These are phyloP conservation scores for Bombylius major DNA, from an alignment of 2,888 invertebrate species.

Conservation along the genomic window DNA sequence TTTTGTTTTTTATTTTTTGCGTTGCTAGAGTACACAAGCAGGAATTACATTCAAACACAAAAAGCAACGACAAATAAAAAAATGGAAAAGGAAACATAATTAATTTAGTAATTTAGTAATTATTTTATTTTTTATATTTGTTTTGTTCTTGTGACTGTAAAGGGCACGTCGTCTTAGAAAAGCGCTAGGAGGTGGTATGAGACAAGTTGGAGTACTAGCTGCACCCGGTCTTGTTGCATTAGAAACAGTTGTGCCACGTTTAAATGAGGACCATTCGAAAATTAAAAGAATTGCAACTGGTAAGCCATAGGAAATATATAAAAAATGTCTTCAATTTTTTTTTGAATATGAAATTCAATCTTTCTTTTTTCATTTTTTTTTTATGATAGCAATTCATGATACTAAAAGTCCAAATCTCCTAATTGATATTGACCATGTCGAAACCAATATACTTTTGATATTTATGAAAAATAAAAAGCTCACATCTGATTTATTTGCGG, in stretches of 20 bases:
- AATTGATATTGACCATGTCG: constrained; percentile 48
- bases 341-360: not conserved
- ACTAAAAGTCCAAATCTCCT: constrained; percentile 46
- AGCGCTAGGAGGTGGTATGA: constrained; percentile 86
- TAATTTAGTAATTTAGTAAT: too few species aligned
- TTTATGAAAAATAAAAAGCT: constrained; percentile 43
- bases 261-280: constrained; percentile 63
- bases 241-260: constrained; percentile 58
- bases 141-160: not conserved
- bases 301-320: constrained; percentile 23
- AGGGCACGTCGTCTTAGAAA: constrained; percentile 74
- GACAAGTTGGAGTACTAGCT: constrained; percentile 83
- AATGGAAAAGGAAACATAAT: too few species aligned
- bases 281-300: constrained; percentile 55
- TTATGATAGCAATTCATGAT: constrained; percentile 43
- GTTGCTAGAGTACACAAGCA: not conserved
- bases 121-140: too few species aligned
- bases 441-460: constrained; percentile 67
- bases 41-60: not conserved
- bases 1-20: not conserved
- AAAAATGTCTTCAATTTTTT: not conserved
- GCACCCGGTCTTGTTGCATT: constrained; percentile 79
- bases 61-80: not conserved
- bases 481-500: constrained; percentile 42
- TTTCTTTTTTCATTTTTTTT: not conserved